Evolutionary conservation across 1,140 invertebrate genomes (phyloP).

Genomic region (Leptopilina boulardi): DNA sequence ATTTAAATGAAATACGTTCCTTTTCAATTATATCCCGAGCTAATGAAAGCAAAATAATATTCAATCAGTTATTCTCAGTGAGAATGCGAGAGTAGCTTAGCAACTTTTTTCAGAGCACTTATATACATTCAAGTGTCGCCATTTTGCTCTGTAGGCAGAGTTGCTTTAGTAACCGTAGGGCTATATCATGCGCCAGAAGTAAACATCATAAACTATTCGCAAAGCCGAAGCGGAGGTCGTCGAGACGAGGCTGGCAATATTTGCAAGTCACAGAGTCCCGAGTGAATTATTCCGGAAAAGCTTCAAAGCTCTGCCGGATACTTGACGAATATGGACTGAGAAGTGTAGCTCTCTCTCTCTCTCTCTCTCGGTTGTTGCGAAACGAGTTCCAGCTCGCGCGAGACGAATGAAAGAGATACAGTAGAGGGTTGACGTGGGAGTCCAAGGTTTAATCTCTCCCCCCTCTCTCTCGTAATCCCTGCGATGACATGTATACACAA

Average conservation of each 20-base stretch:
- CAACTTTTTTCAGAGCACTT: neutral
- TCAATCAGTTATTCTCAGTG: slow-evolving; percentile 1
- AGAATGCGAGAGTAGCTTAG: neutral
- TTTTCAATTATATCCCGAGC: too few relatives aligned
- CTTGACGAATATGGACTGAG: slow-evolving; percentile 29
- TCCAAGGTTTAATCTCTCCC: slow-evolving; percentile 18
- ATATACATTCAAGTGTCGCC: slow-evolving; percentile 21
- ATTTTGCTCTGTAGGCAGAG: slow-evolving; percentile 7
- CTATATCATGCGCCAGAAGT: slow-evolving; percentile 28
- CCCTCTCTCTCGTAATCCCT: neutral
- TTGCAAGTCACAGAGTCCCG: slow-evolving; percentile 28
- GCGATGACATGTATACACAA: neutral
- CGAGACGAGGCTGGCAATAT: slow-evolving; percentile 32
- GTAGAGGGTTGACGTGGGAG: neutral
- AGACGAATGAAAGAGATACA: neutral
- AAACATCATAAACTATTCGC: slow-evolving; percentile 32
- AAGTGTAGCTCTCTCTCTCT: neutral
- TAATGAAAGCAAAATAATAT: too few relatives aligned
- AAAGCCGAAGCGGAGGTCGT: slow-evolving; percentile 21
- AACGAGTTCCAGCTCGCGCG: neutral
- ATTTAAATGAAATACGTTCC: too few relatives aligned
- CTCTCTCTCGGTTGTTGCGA: neutral
- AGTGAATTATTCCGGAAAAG: slow-evolving; percentile 32
- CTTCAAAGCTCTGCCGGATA: slow-evolving; percentile 28
- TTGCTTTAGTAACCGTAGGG: neutral